phyloP scores from a whole-genome alignment of 1,140 invertebrate genomes.

The Pteromalus puparum region DNA sequence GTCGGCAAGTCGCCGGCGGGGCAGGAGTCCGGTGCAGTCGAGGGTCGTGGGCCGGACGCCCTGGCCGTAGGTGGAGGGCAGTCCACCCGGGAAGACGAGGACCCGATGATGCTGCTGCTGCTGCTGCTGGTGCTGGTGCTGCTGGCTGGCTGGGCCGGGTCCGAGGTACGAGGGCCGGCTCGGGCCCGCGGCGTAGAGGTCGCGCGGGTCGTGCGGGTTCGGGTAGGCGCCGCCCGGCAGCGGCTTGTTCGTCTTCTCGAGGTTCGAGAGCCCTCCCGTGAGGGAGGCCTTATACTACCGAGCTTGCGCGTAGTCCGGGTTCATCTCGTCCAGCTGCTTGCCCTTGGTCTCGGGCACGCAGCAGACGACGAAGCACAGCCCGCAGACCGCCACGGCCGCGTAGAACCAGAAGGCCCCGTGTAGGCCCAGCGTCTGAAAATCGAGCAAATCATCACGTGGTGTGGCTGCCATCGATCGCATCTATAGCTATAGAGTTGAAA shows the following conservation, averaged over 20 bases:
- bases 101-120: too few species aligned
- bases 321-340: slow-evolving; percentile 91
- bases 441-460: not conserved
- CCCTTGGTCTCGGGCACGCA: slow-evolving; percentile 95
- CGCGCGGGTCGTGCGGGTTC: slow-evolving; percentile 67
- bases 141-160: not conserved
- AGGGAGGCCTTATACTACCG: slow-evolving; percentile 76
- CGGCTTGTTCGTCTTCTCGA: slow-evolving; percentile 71
- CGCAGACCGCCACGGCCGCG: slow-evolving; percentile 87
- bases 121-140: too few species aligned
- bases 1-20: slow-evolving; percentile 61
- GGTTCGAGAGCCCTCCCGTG: slow-evolving; percentile 72
- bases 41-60: slow-evolving; percentile 43
- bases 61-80: not conserved
- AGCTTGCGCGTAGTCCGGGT: slow-evolving; percentile 79
- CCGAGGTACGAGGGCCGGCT: slow-evolving; percentile 13
- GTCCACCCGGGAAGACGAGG: not conserved
- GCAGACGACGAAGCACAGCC: slow-evolving; percentile 88
- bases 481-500: too few species aligned
- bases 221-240: slow-evolving; percentile 70
- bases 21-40: slow-evolving; percentile 55
- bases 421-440: slow-evolving; percentile 80
- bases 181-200: slow-evolving; percentile 57
- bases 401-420: slow-evolving; percentile 93
- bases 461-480: too few species aligned